Evolutionary conservation across 2,113 vertebrate genomes (phyloP).

Genomic region (Axis porcinus): DNA sequence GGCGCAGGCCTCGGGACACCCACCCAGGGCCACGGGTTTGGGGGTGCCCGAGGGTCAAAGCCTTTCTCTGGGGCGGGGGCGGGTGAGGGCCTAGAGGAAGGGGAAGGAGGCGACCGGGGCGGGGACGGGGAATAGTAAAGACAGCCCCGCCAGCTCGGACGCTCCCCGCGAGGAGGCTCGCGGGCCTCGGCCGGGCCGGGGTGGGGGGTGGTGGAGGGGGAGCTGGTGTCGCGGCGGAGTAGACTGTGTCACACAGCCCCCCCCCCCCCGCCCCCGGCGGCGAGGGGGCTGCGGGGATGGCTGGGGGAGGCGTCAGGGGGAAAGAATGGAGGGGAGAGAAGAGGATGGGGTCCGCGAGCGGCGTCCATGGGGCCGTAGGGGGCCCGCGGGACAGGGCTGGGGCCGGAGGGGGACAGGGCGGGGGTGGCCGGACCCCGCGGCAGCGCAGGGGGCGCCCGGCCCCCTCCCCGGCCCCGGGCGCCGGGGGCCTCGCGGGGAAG

Average conservation of each 20-base stretch:
- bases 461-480: background rate
- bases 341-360: background rate
- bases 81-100: background rate
- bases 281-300: background rate
- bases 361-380: background rate
- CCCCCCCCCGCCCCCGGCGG: no score
- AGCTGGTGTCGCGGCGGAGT: background rate
- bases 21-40: background rate
- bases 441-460: background rate
- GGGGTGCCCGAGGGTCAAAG: background rate
- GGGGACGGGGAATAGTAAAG: background rate
- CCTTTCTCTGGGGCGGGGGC: background rate
- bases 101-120: background rate
- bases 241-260: no score
- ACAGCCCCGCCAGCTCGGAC: background rate
- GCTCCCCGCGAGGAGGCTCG: background rate
- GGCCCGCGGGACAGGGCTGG: background rate
- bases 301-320: background rate
- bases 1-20: background rate
- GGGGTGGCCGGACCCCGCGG: background rate
- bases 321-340: background rate
- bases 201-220: background rate
- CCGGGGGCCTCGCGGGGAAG: conserved; percentile 47
- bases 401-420: background rate
- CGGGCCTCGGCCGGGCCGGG: background rate